Evolutionary conservation across 2,113 vertebrate species (phyloP).

Genomic region (Helogale parvula): DNA sequence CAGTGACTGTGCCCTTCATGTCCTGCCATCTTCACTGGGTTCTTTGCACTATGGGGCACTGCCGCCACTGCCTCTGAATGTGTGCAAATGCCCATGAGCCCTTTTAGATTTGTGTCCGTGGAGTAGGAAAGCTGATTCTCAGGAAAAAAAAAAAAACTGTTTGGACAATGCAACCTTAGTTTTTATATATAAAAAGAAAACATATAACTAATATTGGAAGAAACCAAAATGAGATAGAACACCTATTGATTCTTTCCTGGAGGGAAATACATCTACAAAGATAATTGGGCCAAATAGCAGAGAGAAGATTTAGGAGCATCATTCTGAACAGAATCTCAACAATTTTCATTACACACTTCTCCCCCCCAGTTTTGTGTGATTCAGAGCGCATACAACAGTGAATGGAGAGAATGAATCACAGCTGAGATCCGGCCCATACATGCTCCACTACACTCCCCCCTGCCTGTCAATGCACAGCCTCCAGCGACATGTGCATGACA

Average conservation of each 20-base stretch:
- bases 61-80: neutral
- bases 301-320: neutral
- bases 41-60: accelerated
- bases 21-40: accelerated
- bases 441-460: no score
- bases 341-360: neutral
- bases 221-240: neutral
- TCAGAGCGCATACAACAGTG: accelerated
- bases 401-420: neutral
- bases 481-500: accelerated
- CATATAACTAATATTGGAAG: neutral
- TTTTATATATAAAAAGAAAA: neutral
- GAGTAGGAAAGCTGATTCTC: neutral
- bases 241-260: neutral
- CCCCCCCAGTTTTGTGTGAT: neutral
- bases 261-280: neutral
- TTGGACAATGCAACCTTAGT: neutral
- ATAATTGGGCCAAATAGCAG: neutral
- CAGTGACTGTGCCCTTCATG: accelerated
- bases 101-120: neutral
- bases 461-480: no score
- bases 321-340: neutral
- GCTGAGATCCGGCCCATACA: neutral
- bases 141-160: no score
- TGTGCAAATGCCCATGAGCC: neutral